Conservation (phyloP, 35 echinoderm and acorn worm species). For the Eucidaris tribuloides region DNA sequence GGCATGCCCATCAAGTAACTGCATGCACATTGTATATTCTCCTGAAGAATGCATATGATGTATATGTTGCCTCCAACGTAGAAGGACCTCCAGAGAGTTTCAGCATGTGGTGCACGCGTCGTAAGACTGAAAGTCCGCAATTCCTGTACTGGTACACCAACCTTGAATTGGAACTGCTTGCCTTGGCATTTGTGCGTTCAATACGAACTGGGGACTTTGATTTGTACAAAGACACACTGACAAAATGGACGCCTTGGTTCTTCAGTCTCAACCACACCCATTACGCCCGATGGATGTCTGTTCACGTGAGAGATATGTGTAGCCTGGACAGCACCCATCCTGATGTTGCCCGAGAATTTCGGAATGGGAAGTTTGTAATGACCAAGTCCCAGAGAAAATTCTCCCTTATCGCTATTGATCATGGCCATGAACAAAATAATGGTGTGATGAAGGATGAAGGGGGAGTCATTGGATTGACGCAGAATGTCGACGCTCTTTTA, state of each 20-base stretch:
- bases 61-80: neutral
- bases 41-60: conserved; percentile 23
- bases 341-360: conserved; percentile 50
- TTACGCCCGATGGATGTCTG: conserved; percentile 51
- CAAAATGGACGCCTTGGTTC: conserved; percentile 38
- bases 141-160: conserved; percentile 34
- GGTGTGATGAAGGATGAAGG: neutral
- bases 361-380: conserved; percentile 44
- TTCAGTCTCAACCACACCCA: conserved; percentile 43
- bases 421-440: conserved; percentile 37
- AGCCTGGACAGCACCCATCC: neutral
- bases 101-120: conserved; percentile 26
- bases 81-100: conserved; percentile 28
- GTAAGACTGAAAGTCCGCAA: neutral
- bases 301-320: conserved; percentile 48
- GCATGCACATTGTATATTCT: conserved; percentile 15
- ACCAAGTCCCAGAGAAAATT: conserved; percentile 34
- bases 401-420: conserved; percentile 28
- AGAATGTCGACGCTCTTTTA: conserved; percentile 22
- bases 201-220: conserved; percentile 23
- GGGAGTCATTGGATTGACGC: conserved; percentile 9
- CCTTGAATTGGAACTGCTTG: conserved; percentile 21
- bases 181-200: conserved; percentile 48
- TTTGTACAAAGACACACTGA: conserved; percentile 36
- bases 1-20: conserved; percentile 43